phyloP scores from a whole-genome alignment of 2,797 vertebrate genomes.

The Hippoglossus hippoglossus region DNA sequence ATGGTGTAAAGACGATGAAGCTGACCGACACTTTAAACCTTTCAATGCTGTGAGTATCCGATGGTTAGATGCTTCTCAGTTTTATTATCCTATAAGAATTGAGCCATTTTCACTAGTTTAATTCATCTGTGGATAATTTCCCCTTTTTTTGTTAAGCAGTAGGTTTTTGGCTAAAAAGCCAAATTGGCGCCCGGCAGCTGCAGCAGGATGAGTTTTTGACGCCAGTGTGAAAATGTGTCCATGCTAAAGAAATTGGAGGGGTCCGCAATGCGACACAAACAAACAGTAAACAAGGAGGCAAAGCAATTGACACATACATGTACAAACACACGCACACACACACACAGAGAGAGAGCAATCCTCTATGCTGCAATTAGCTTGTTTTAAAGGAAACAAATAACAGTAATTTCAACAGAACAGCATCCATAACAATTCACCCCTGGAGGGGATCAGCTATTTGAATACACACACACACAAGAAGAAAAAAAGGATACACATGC shows the following conservation, averaged over 20 bases:
- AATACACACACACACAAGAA: conserved; percentile 25
- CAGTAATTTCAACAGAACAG: conserved; percentile 79
- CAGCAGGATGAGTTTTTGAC: conserved; percentile 58
- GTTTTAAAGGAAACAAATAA: conserved; percentile 85
- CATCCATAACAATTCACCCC: conserved; percentile 81
- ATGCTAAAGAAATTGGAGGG: conserved; percentile 72
- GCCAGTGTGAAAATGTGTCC: conserved; percentile 66
- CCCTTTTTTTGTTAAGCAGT: conserved; percentile 20
- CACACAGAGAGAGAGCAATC: conserved; percentile 31
- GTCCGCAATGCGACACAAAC: conserved; percentile 72
- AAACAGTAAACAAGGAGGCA: conserved; percentile 75
- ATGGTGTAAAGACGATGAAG: neutral
- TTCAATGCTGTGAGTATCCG: neutral
- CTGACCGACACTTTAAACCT: neutral
- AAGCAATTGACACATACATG: conserved; percentile 48
- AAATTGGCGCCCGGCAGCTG: conserved; percentile 70
- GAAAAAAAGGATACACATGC: too few relatives aligned
- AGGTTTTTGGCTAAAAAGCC: conserved; percentile 43
- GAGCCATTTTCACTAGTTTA: neutral
- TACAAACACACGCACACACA: conserved; percentile 13
- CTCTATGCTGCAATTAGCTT: conserved; percentile 83
- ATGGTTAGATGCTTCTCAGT: neutral
- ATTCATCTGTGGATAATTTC: conserved; percentile 27
- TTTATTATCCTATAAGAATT: neutral
- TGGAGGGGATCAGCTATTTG: conserved; percentile 73